phyloP scores from a whole-genome alignment of 2,888 invertebrate species.

The Candidula unifasciata region DNA sequence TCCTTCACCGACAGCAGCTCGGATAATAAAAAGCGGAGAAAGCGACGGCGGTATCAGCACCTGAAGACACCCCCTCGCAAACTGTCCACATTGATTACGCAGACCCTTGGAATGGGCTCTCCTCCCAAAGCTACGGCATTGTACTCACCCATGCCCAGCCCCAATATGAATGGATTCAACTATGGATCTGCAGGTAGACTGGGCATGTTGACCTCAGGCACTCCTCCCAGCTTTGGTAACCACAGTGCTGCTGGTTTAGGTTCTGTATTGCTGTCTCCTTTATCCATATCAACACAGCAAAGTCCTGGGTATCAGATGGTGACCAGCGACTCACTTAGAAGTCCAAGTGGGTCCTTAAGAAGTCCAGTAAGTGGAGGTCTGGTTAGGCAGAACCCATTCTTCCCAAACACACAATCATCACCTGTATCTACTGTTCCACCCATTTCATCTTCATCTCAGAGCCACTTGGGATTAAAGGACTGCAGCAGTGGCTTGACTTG shows the following conservation, averaged over 20 bases:
- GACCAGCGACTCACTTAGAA: slow-evolving; percentile 41
- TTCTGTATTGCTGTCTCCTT: slow-evolving; percentile 26
- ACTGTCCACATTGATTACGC: slow-evolving; percentile 36
- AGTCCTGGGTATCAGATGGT: slow-evolving; percentile 49
- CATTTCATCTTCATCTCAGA: not conserved
- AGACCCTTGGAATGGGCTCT: slow-evolving; percentile 36
- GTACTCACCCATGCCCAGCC: slow-evolving; percentile 49
- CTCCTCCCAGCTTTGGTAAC: slow-evolving; percentile 24
- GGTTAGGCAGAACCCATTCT: not conserved
- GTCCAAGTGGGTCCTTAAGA: slow-evolving; percentile 37
- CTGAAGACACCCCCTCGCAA: slow-evolving; percentile 44
- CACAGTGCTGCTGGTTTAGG: not conserved
- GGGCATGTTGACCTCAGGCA: not conserved
- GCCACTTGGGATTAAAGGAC: not conserved
- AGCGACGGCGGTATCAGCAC: slow-evolving; percentile 29
- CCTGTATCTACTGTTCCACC: not conserved
- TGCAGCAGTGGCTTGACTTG: not conserved
- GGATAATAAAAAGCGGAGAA: slow-evolving; percentile 60
- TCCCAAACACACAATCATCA: not conserved
- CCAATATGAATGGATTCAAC: slow-evolving; percentile 38
- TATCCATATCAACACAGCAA: slow-evolving; percentile 45
- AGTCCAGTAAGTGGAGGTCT: slow-evolving; percentile 26
- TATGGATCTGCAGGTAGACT: slow-evolving; percentile 26
- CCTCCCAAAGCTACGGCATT: slow-evolving; percentile 27
- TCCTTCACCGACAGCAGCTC: slow-evolving; percentile 51